Evolutionary conservation across 2,113 vertebrate species (phyloP), one percentile per base, ranked within the genome.

Genomic region (Gasterosteus nipponicus): DNA sequence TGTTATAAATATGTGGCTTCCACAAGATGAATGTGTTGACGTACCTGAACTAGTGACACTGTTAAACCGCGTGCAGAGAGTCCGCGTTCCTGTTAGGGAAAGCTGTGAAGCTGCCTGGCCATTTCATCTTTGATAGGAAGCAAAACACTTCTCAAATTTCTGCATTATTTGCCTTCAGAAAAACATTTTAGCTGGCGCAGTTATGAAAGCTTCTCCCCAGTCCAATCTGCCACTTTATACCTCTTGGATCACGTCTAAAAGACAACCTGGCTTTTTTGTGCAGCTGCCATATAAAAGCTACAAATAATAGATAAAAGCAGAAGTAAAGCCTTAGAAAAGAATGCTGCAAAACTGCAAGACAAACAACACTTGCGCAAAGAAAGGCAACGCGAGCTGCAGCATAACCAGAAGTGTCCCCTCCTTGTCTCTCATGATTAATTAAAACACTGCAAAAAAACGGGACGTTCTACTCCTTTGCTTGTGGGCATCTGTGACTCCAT

Each of bases 241-340:
- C 35, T 41, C 19, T 26, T 1, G 7, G 26, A 46, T 64, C 38
- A 14, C 38, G 3, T 14, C 7, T 38, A 38, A 7, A 38, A 38
- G 6, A 38, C 35, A 38, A 7, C 35, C 8, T 64, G 47, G 42
- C 41, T 77, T 74, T n/a, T 60, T 26, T 69, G 54, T 57, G 69
- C 31, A 39, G 38, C n/a, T 5, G 56, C 41, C 35, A 38, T 29
- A 6, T 38, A 59, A 75, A 69, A 78, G 58, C 26, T 38, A 8
- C 47, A 31, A 35, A 68, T 56, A 78, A 75, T 16, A 66, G 61
- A 79, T 71, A 31, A 83, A 69, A 76, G 67, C 65, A 41, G 8
- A 46, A 69, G 66, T 41, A 64, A 71, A 56, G 66, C 39, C 63
- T 59, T 2, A 2, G 29, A 61, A 66, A 75, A 87, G 29, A 44